Evolutionary conservation across 2,113 vertebrate species (phyloP).

Genomic region (Potamarius usumacintae): DNA sequence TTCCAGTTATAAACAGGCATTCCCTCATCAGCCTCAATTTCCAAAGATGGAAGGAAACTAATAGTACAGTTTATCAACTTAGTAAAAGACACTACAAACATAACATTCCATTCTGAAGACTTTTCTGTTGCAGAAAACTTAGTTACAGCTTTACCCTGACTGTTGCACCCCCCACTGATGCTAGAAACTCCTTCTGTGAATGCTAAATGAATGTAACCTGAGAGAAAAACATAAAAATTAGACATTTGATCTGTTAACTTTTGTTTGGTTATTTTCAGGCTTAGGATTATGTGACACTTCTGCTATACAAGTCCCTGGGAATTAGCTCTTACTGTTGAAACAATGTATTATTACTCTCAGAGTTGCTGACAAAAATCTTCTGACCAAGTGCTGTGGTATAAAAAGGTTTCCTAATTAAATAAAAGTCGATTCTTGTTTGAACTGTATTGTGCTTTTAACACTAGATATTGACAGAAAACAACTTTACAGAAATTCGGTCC

Average conservation of each 20-base stretch:
- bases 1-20: neutral
- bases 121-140: neutral
- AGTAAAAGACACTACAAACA: neutral
- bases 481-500: neutral
- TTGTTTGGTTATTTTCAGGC: neutral
- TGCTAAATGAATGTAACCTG: neutral
- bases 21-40: neutral
- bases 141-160: neutral
- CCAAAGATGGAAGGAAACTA: neutral
- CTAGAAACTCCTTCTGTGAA: neutral
- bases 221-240: too few relatives aligned
- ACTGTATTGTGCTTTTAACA: neutral
- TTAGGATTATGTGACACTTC: too few relatives aligned
- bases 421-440: neutral
- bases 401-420: neutral
- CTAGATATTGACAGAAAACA: neutral
- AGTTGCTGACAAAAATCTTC: neutral
- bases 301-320: too few relatives aligned
- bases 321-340: neutral
- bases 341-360: neutral
- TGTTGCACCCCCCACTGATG: too few relatives aligned
- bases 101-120: neutral
- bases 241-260: neutral
- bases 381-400: neutral
- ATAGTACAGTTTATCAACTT: neutral